Percentiles rank a stretch among this genome's conserved stretches.
phyloP scores from a whole-genome alignment of 2,113 vertebrate species.

The Elanus axillaris region DNA sequence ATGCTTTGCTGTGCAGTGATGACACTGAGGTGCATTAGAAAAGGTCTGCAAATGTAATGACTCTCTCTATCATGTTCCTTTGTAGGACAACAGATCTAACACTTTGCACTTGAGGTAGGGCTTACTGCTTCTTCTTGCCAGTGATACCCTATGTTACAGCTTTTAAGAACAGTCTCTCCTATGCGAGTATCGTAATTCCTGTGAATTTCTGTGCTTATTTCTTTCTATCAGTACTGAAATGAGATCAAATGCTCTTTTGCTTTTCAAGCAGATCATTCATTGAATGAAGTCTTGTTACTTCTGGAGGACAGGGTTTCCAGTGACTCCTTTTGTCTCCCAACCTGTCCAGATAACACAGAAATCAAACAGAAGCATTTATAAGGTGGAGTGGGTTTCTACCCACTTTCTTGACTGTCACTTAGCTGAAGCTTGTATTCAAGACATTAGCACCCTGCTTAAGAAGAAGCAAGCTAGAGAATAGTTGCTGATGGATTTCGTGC shows the following conservation, averaged over 20 bases:
- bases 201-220: not conserved
- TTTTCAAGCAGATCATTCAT: not conserved
- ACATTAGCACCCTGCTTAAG: not conserved
- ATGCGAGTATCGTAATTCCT: not conserved
- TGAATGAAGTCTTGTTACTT: not conserved
- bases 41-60: not conserved
- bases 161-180: not conserved
- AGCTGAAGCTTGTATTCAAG: not conserved
- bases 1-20: not conserved
- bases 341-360: not conserved
- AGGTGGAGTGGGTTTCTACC: not conserved
- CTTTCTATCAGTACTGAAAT: not conserved
- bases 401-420: not conserved
- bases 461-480: not conserved
- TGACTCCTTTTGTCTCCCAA: not conserved
- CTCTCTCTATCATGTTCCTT: not conserved
- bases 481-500: not conserved
- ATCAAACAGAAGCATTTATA: not conserved
- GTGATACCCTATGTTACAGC: not conserved
- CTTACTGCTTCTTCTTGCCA: not conserved
- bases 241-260: not conserved
- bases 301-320: not conserved
- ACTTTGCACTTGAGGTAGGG: not conserved
- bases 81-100: not conserved
- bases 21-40: not conserved